Conservation (phyloP, 2,888 invertebrate genomes). For the Polyploca ridens region DNA sequence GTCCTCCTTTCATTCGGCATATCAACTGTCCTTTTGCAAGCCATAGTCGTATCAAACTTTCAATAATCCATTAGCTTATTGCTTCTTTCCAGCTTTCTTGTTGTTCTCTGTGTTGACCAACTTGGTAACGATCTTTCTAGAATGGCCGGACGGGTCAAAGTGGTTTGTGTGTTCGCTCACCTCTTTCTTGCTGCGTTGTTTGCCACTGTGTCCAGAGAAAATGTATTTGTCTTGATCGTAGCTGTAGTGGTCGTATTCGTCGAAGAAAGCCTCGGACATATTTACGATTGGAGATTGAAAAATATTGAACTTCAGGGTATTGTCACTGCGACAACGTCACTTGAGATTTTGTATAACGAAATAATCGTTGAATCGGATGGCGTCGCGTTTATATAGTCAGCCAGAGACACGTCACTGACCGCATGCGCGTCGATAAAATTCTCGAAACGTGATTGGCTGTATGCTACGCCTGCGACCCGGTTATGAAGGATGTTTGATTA, state of each 20-base stretch:
- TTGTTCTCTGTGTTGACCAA: constrained; percentile 93
- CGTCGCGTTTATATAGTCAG: constrained; percentile 63
- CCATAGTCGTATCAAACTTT: constrained; percentile 59
- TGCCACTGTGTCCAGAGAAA: constrained; percentile 94
- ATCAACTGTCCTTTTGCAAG: constrained; percentile 71
- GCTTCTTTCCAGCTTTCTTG: constrained; percentile 83
- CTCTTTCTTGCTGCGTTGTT: constrained; percentile 95
- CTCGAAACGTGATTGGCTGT: constrained; percentile 73
- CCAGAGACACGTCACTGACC: constrained; percentile 76
- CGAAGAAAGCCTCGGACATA: constrained; percentile 94
- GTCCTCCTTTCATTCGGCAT: constrained; percentile 75
- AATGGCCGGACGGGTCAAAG: constrained; percentile 96
- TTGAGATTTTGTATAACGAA: constrained; percentile 57
- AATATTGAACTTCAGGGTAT: constrained; percentile 48
- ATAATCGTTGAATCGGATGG: constrained; percentile 51
- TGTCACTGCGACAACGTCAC: constrained; percentile 57
- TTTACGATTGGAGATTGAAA: constrained; percentile 60
- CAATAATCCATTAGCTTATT: constrained; percentile 48
- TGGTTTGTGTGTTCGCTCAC: constrained; percentile 95
- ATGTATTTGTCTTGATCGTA: constrained; percentile 96
- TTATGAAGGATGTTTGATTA: constrained; percentile 71
- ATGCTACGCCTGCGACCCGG: constrained; percentile 58
- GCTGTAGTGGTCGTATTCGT: constrained; percentile 97
- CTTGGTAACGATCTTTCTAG: constrained; percentile 95
- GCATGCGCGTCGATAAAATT: constrained; percentile 80